Percentiles rank a stretch among this genome's conserved stretches.
Conservation (phyloP, 2,888 invertebrate genomes). For the Clusia tigrina region DNA sequence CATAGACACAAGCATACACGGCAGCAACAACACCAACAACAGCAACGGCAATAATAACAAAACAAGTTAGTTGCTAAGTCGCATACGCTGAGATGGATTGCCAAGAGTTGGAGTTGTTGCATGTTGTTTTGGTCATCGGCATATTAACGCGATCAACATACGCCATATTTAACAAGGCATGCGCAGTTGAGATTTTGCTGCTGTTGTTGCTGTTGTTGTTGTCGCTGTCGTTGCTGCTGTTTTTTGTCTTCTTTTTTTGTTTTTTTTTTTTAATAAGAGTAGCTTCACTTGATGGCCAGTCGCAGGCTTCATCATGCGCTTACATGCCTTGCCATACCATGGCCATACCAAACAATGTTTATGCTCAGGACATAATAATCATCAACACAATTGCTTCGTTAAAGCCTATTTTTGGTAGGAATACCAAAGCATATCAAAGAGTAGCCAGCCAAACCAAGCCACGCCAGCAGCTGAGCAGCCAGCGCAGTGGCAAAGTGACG, state of each 20-base stretch:
- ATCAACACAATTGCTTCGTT: constrained; percentile 43
- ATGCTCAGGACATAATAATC: constrained; percentile 30
- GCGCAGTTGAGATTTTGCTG: no score
- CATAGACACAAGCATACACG: no score
- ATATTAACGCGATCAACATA: constrained; percentile 13
- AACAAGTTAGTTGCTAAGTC: constrained; percentile 18
- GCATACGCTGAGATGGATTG: constrained; percentile 6
- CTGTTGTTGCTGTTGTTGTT: not conserved
- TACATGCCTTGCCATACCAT: not conserved
- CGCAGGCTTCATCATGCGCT: not conserved
- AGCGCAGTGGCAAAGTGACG: not conserved
- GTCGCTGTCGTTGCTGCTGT: not conserved
- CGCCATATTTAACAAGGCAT: constrained; percentile 16
- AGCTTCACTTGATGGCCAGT: not conserved
- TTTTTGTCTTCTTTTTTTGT: constrained; percentile 21
- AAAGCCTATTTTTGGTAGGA: constrained; percentile 53
- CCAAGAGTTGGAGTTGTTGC: not conserved
- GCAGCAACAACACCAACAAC: no score
- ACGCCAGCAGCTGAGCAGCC: not conserved
- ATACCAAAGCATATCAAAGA: constrained; percentile 4
- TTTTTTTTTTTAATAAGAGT: no score
- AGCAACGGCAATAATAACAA: constrained; percentile 12
- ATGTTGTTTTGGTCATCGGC: constrained; percentile 10
- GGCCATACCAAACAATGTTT: constrained; percentile 26
- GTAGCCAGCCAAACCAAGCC: not conserved